Percentiles rank a stretch among this genome's conserved stretches.
Evolutionary conservation across 2,113 vertebrate genomes (phyloP).

Genomic region (Tupaia tana): DNA sequence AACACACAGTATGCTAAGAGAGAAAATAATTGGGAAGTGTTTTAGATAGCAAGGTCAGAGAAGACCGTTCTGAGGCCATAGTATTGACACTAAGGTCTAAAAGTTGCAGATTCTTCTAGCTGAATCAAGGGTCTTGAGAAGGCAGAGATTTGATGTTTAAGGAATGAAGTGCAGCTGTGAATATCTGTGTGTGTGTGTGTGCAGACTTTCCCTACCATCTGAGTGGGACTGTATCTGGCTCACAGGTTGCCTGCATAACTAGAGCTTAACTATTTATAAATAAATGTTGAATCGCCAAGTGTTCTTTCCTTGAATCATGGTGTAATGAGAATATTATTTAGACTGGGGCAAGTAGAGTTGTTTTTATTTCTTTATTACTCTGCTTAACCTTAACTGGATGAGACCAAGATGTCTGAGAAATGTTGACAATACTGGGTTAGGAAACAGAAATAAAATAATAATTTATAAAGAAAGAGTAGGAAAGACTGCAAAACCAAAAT

Average conservation of each 20-base stretch:
- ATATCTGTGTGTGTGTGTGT: not conserved
- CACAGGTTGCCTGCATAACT: not conserved
- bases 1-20: not conserved
- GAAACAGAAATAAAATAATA: not conserved
- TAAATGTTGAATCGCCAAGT: not conserved
- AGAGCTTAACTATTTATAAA: not conserved
- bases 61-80: not conserved
- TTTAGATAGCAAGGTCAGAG: not conserved
- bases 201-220: not conserved
- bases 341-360: not conserved
- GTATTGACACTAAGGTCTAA: not conserved
- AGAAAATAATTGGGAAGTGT: conserved; percentile 7
- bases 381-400: not conserved
- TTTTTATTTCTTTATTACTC: conserved; percentile 27
- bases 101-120: not conserved
- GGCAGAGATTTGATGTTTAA: not conserved
- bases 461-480: not conserved
- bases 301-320: not conserved
- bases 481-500: not conserved
- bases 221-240: not conserved
- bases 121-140: not conserved
- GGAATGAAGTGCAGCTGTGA: not conserved
- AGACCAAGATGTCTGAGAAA: not conserved
- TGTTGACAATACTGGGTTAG: not conserved
- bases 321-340: not conserved